phyloP scores from a whole-genome alignment of 1,140 invertebrate genomes.

The Hetaerina americana region DNA sequence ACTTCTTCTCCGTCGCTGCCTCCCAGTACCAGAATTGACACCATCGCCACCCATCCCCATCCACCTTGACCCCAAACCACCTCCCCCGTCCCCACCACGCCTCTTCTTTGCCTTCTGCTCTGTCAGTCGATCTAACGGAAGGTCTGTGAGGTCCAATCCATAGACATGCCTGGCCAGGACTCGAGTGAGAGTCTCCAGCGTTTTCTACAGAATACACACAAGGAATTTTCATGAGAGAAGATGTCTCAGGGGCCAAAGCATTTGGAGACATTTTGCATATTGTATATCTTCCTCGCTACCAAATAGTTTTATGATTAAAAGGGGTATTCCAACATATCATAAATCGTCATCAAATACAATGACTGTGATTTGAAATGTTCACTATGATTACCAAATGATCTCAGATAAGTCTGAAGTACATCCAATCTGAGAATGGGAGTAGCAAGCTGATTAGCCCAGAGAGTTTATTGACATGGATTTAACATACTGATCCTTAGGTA shows the following conservation, averaged over 20 bases:
- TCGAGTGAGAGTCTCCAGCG: constrained; percentile 85
- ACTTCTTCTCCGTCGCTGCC: neutral
- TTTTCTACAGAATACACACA: constrained; percentile 61
- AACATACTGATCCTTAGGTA: too few species aligned
- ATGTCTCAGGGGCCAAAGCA: neutral
- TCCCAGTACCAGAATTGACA: neutral
- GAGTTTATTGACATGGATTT: too few species aligned
- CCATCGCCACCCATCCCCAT: neutral
- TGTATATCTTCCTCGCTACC: constrained; percentile 3
- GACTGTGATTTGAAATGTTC: too few species aligned
- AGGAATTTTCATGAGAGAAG: constrained; percentile 5
- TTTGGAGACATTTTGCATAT: constrained; percentile 3
- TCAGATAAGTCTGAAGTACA: too few species aligned
- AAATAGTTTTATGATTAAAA: constrained; percentile 9
- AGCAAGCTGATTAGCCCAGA: too few species aligned
- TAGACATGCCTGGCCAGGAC: constrained; percentile 89
- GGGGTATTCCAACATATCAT: neutral
- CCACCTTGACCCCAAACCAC: neutral
- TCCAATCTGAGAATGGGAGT: too few species aligned
- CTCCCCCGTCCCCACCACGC: neutral
- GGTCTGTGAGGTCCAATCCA: constrained; percentile 76
- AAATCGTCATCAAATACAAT: too few species aligned
- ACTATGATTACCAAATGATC: too few species aligned
- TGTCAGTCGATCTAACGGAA: constrained; percentile 70
- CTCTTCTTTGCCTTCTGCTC: constrained; percentile 61